A percentile compares a stretch with the other conserved stretches of the same genome.
Conservation (phyloP, 2,113 vertebrate genomes). For the Brachirus orientalis region DNA sequence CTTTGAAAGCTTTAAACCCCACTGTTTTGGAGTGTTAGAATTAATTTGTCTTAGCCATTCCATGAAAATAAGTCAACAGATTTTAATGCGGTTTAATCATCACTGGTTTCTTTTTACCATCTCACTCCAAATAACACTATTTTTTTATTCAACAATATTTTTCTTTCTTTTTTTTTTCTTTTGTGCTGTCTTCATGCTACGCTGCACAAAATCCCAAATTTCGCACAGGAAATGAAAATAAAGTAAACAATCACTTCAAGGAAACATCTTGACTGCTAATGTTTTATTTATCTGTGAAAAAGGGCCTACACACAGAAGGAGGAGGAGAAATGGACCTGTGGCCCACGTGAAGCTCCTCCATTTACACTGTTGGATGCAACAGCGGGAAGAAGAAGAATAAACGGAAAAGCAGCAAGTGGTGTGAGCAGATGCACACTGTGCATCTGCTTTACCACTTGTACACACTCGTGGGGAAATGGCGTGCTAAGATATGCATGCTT, state of each 20-base stretch:
- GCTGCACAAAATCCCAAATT: conserved; percentile 3
- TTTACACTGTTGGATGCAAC: conserved; percentile 10
- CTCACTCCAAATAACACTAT: not conserved
- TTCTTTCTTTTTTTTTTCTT: not conserved
- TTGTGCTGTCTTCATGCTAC: not conserved
- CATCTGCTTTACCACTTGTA: conserved; percentile 4
- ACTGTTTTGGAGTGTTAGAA: conserved; percentile 57
- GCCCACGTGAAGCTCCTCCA: conserved; percentile 6
- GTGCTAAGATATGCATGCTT: conserved; percentile 2
- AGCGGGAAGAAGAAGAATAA: conserved; percentile 21
- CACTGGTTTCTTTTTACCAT: conserved; percentile 7
- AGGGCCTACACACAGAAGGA: not conserved
- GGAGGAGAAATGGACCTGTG: not conserved
- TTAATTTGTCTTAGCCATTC: too few relatives aligned
- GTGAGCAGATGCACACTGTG: conserved; percentile 30
- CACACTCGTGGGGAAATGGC: not conserved
- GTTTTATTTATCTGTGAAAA: conserved; percentile 42
- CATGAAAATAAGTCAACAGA: too few relatives aligned
- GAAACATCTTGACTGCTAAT: conserved; percentile 27
- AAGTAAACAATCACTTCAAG: conserved; percentile 14
- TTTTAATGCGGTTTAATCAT: conserved; percentile 61
- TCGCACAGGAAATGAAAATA: not conserved
- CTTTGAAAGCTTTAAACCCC: conserved; percentile 69
- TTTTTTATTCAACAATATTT: too few relatives aligned
- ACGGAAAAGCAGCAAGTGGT: conserved; percentile 27